A percentile compares a stretch with the other conserved stretches of the same genome.
phyloP scores from a whole-genome alignment of 2,888 invertebrate species.

The Ellobium chinense region DNA sequence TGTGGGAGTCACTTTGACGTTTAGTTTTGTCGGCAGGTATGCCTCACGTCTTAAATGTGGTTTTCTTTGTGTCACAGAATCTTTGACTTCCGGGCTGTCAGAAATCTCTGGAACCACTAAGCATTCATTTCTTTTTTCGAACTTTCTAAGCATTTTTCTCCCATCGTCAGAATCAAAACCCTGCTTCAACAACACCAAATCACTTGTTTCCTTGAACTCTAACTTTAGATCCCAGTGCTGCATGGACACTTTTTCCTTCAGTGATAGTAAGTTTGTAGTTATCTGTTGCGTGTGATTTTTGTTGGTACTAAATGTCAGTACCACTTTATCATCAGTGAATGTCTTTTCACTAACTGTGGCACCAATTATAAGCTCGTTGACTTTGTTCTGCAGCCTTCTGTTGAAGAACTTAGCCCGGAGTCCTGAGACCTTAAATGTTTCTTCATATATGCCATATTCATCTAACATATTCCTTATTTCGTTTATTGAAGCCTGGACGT shows the following conservation, averaged over 20 bases:
- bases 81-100: too few relatives aligned
- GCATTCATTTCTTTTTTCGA: conserved; percentile 4
- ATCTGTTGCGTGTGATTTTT: too few relatives aligned
- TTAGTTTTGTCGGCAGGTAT: too few relatives aligned
- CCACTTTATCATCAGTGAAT: background rate
- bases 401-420: conserved; percentile 3
- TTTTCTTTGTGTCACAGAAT: too few relatives aligned
- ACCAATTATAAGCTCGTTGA: background rate
- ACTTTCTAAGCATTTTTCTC: background rate
- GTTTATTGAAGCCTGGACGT: conserved; percentile 1
- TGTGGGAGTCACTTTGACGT: background rate
- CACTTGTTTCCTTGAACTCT: conserved; percentile 3
- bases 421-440: conserved; percentile 1
- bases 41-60: too few relatives aligned
- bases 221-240: conserved; percentile 16
- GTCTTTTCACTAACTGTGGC: background rate
- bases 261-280: background rate
- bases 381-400: background rate
- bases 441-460: conserved; percentile 1
- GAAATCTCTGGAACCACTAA: background rate
- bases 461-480: background rate
- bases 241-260: background rate
- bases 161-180: background rate
- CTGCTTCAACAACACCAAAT: conserved; percentile 14
- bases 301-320: background rate